Evolutionary conservation across 2,113 vertebrate species (phyloP).

Genomic region (Calidris pygmaea): DNA sequence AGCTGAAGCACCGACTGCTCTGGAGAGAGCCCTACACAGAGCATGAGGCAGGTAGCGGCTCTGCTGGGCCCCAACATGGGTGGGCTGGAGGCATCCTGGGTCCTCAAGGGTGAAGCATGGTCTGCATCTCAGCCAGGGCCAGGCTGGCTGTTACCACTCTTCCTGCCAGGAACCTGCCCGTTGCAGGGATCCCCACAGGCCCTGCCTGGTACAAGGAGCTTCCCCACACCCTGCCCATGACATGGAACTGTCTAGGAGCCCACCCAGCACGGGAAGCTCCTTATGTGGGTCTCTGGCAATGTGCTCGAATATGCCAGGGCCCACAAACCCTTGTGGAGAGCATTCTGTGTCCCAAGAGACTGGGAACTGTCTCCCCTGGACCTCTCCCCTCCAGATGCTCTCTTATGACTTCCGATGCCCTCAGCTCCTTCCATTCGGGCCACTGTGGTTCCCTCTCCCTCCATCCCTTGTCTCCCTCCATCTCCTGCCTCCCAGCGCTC

Average conservation of each 20-base stretch:
- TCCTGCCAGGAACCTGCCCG: background rate
- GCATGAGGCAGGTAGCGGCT: conserved; percentile 81
- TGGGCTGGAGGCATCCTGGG: background rate
- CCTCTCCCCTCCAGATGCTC: background rate
- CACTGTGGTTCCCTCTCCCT: background rate
- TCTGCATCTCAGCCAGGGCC: background rate
- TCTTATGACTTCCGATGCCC: background rate
- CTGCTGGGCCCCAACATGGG: background rate
- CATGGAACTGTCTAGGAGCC: background rate
- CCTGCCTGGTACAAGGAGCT: background rate
- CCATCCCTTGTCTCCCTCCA: too few relatives aligned
- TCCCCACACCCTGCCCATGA: background rate
- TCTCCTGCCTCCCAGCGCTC: background rate
- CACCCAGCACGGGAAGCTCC: background rate
- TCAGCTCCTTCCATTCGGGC: background rate
- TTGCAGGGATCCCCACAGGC: background rate
- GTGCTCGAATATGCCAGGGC: background rate
- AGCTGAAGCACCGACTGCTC: conserved; percentile 86
- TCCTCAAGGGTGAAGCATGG: background rate
- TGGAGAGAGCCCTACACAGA: conserved; percentile 88
- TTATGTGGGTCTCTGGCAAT: background rate
- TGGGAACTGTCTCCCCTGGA: background rate
- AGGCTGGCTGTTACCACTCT: background rate
- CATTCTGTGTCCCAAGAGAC: background rate
- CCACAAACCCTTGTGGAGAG: accelerated